A percentile compares a stretch with the other conserved stretches of the same genome.
These are phyloP conservation scores for Temnothorax unifasciatus DNA, from an alignment of 2,888 invertebrate genomes.

Conservation along the genomic window DNA sequence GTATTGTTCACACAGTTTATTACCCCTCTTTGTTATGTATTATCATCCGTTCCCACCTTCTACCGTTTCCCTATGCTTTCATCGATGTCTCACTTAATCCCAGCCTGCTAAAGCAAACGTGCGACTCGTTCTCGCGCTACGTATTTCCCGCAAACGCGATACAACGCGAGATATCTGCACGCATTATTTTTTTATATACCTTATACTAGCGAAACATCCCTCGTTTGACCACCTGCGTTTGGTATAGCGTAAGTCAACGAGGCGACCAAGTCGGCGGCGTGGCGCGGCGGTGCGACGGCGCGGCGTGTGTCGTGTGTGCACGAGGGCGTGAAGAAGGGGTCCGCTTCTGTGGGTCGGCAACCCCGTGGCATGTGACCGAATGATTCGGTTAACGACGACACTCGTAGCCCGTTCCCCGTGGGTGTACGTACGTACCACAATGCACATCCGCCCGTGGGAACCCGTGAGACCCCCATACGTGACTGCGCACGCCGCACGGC, in stretches of 20 bases:
- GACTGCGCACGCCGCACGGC: constrained; percentile 10
- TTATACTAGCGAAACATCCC: background rate
- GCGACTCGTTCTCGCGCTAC: background rate
- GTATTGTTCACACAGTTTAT: background rate
- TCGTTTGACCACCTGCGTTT: constrained; percentile 30
- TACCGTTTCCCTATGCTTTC: background rate
- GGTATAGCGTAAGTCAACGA: constrained; percentile 36
- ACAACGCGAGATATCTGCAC: background rate
- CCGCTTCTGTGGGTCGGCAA: constrained; percentile 52
- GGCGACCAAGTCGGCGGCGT: constrained; percentile 3
- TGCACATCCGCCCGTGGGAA: constrained; percentile 68
- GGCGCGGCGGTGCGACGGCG: constrained; percentile 12
- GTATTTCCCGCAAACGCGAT: background rate
- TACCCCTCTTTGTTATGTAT: background rate
- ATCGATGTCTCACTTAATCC: background rate
- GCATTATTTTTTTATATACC: background rate
- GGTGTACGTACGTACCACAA: constrained; percentile 34
- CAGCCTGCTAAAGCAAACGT: background rate
- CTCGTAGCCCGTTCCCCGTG: constrained; percentile 11
- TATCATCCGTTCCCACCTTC: background rate
- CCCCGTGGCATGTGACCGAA: constrained; percentile 55
- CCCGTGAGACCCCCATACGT: constrained; percentile 43
- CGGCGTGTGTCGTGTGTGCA: constrained; percentile 57
- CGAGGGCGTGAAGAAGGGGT: constrained; percentile 59
- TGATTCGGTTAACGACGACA: constrained; percentile 58